Percentiles rank a stretch among this genome's conserved stretches.
Evolutionary conservation across 2,888 invertebrate species (phyloP).

Genomic region (Nephrotoma guestfalica): DNA sequence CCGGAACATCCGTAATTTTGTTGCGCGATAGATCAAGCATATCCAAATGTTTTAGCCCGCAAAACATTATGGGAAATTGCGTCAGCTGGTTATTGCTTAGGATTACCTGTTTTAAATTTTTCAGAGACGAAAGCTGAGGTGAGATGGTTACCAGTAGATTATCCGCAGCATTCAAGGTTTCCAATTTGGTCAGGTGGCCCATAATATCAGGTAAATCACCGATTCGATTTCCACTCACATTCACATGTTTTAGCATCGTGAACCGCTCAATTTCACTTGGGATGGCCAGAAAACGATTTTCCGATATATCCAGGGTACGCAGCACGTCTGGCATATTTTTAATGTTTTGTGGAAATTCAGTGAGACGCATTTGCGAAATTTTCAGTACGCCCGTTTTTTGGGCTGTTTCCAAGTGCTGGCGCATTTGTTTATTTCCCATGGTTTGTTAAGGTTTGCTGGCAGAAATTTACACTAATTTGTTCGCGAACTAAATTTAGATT

Average conservation of each 20-base stretch:
- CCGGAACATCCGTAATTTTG: conserved; percentile 63
- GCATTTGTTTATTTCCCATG: conserved; percentile 85
- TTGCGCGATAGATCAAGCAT: conserved; percentile 81
- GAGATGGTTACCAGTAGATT: conserved; percentile 62
- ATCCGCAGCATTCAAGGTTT: conserved; percentile 59
- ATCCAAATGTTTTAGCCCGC: conserved; percentile 69
- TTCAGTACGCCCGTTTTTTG: conserved; percentile 91
- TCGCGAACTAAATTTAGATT: background rate
- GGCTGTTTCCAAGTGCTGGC: conserved; percentile 87
- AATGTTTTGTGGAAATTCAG: conserved; percentile 60
- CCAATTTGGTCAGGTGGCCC: conserved; percentile 52
- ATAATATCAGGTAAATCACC: conserved; percentile 51
- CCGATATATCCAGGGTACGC: conserved; percentile 81
- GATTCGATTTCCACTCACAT: conserved; percentile 71
- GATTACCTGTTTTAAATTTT: conserved; percentile 58
- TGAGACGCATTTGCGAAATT: conserved; percentile 66
- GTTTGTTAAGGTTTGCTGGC: conserved; percentile 8
- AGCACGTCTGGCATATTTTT: conserved; percentile 49
- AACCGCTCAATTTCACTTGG: conserved; percentile 67
- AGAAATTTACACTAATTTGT: background rate
- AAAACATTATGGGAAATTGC: conserved; percentile 66
- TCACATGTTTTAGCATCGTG: conserved; percentile 55
- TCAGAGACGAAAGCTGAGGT: conserved; percentile 44
- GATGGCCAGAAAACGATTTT: conserved; percentile 69
- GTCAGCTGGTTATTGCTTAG: conserved; percentile 61